Evolutionary conservation across 2,797 vertebrate species (phyloP).

Genomic region (Amazona finschi): DNA sequence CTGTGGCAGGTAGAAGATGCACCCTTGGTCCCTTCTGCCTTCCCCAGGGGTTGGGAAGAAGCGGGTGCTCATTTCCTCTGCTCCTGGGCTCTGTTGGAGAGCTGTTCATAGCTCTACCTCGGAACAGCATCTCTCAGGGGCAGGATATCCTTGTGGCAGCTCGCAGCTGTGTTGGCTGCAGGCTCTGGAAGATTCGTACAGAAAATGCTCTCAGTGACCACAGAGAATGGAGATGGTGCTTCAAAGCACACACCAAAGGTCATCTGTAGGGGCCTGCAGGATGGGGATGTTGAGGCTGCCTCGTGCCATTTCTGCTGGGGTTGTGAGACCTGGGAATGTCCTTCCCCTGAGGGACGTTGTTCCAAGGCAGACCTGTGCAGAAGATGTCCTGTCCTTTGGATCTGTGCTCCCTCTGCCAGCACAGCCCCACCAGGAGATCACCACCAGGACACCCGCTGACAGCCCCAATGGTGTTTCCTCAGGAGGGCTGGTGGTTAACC

Average conservation of each 20-base stretch:
- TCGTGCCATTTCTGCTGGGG: accelerated
- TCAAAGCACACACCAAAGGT: not conserved
- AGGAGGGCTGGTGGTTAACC: not conserved
- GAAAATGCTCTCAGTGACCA: not conserved
- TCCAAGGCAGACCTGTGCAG: not conserved
- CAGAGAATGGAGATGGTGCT: not conserved
- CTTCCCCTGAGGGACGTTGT: not conserved
- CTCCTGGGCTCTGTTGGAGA: not conserved
- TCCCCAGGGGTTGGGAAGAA: not conserved
- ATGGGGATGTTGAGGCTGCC: not conserved
- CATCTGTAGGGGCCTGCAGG: not conserved
- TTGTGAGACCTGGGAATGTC: not conserved
- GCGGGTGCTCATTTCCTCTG: not conserved
- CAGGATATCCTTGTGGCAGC: not conserved
- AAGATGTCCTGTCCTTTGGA: not conserved
- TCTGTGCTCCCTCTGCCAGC: accelerated
- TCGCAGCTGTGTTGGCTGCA: not conserved
- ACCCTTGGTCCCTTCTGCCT: accelerated
- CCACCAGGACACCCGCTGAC: accelerated
- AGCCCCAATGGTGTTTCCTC: not conserved
- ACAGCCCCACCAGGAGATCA: accelerated
- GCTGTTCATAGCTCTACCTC: not conserved
- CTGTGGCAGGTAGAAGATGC: not conserved
- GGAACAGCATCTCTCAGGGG: not conserved
- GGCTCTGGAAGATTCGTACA: not conserved